A percentile compares a stretch with the other conserved stretches of the same genome.
These are phyloP conservation scores for Saguinus imperator DNA, from an alignment of 2,113 vertebrate genomes.

Conservation along the genomic window DNA sequence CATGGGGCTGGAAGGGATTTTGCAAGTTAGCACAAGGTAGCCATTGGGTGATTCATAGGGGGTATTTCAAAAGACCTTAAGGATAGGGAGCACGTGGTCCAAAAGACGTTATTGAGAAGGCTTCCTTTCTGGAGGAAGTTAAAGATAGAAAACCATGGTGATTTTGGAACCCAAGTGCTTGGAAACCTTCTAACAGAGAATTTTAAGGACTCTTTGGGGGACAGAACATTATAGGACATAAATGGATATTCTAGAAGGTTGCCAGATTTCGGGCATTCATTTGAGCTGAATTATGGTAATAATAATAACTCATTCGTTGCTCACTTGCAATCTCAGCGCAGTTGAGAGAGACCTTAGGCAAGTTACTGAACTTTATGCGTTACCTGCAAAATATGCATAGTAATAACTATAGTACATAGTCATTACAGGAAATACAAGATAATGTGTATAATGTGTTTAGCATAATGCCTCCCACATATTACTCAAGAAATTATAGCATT, in stretches of 20 bases:
- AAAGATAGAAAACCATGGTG: not conserved
- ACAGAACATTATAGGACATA: not conserved
- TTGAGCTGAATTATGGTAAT: not conserved
- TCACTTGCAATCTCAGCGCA: not conserved
- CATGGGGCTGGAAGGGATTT: not conserved
- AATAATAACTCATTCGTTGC: not conserved
- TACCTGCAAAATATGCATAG: not conserved
- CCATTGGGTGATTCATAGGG: not conserved
- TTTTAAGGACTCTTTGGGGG: not conserved
- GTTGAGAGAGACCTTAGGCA: not conserved
- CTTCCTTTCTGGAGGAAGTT: not conserved
- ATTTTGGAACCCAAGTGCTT: not conserved
- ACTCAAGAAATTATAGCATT: not conserved
- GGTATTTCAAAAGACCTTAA: not conserved
- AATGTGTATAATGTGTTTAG: not conserved
- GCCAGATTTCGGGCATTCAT: not conserved
- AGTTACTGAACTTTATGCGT: not conserved
- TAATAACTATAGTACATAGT: not conserved
- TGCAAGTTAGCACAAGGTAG: not conserved
- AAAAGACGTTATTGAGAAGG: not conserved
- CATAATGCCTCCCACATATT: not conserved
- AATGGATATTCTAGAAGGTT: conserved; percentile 6
- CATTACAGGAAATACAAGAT: not conserved
- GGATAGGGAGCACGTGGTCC: not conserved
- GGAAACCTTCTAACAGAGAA: not conserved